Conservation (phyloP, 1,140 invertebrate genomes). For the Lepidotrigona ventralis region DNA sequence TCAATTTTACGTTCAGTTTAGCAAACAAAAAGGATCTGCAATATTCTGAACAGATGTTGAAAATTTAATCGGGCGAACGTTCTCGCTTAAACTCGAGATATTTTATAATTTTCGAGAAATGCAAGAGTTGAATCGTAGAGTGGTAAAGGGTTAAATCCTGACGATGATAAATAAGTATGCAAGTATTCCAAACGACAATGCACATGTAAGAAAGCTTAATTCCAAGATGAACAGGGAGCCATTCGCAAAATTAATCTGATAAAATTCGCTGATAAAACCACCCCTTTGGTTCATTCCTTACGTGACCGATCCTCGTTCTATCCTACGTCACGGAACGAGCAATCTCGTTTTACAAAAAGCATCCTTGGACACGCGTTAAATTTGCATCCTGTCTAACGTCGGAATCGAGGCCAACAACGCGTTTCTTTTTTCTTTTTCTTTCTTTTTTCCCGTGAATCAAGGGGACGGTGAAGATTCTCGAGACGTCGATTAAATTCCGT, state of each 20-base stretch:
- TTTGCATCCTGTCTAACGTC: background rate
- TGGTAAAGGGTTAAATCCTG: background rate
- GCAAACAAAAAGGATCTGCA: too few relatives aligned
- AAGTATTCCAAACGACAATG: background rate
- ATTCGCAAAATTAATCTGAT: background rate
- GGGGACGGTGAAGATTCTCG: background rate
- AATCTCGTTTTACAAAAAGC: background rate
- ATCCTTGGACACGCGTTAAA: slow-evolving; percentile 24
- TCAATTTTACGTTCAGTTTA: too few relatives aligned
- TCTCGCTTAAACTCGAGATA: too few relatives aligned
- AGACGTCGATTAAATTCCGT: slow-evolving; percentile 51
- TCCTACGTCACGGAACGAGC: background rate
- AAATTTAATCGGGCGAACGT: too few relatives aligned
- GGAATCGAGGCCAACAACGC: background rate
- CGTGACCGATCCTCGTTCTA: background rate
- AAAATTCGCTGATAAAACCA: background rate
- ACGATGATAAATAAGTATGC: background rate
- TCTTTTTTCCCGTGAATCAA: too few relatives aligned
- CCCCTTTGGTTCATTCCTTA: background rate
- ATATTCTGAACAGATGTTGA: too few relatives aligned
- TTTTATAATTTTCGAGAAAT: background rate
- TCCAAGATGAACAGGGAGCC: too few relatives aligned
- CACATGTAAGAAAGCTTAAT: background rate
- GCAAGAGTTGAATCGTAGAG: background rate
- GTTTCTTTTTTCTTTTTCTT: too few relatives aligned